These are phyloP conservation scores for Ametastegia equiseti DNA, from an alignment of 2,888 invertebrate genomes.

Conservation along the genomic window DNA sequence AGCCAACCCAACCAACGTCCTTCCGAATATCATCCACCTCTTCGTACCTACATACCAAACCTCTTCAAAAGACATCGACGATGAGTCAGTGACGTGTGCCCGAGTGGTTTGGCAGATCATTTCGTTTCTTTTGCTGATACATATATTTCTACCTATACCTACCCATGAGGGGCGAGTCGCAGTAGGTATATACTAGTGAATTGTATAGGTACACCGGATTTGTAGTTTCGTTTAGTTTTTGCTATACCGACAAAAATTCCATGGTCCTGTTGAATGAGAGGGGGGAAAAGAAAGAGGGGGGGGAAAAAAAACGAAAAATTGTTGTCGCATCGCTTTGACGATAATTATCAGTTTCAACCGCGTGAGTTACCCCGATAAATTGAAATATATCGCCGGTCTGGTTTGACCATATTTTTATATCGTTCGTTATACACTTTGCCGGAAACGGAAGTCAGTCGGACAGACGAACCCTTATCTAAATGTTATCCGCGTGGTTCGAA, in stretches of 20 bases:
- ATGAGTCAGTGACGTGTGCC: conserved; percentile 1
- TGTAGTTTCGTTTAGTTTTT: too few species aligned
- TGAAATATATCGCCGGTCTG: conserved; percentile 20
- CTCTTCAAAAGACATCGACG: conserved; percentile 34
- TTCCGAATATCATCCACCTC: not conserved
- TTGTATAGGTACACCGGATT: too few species aligned
- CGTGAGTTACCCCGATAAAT: not conserved
- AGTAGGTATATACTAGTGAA: too few species aligned
- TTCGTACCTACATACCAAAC: not conserved
- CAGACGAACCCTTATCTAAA: conserved; percentile 38
- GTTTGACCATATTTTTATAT: conserved; percentile 13
- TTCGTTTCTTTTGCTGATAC: not conserved
- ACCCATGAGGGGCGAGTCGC: too few species aligned
- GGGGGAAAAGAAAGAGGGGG: not conserved
- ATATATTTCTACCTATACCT: not conserved
- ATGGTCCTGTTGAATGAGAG: too few species aligned
- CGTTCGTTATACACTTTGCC: conserved; percentile 27
- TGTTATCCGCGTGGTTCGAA: conserved; percentile 42
- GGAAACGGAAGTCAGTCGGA: conserved; percentile 43
- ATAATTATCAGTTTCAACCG: conserved; percentile 17
- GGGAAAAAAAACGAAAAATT: not conserved
- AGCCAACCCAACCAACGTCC: not conserved
- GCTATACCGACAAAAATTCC: too few species aligned
- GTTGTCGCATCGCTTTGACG: conserved; percentile 18
- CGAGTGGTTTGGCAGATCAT: not conserved